Evolutionary conservation across 2,113 vertebrate species (phyloP), one percentile per base, ranked within the genome.

Genomic region (Apeltes quadracus): DNA sequence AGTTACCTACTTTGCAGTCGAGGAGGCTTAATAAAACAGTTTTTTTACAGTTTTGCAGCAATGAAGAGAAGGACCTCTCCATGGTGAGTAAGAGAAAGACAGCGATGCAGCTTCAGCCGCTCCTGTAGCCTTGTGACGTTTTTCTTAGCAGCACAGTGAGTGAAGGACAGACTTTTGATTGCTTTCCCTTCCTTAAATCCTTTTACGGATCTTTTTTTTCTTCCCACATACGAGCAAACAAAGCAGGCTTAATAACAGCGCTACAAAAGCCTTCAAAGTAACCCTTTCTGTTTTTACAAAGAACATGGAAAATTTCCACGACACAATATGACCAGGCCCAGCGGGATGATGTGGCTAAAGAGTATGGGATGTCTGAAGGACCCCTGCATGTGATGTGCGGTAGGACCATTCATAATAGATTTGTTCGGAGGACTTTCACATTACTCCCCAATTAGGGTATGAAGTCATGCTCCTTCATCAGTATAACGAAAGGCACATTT

Each of bases 361-460:
- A 74, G 76, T 76, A 61, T 16, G 53, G 48, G 64, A 59, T 67
- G 75, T 82, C 75, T 82, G 66, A 76, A 39, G 61, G 79, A 78
- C 75, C 85, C 74, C 81, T 70, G 62, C 43, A 36, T 91, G 75
- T 88, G 84, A 87, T 86, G 78, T 90, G 64, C 79, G 6, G 14
- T 63, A 39, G 29, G 78, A 89, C 81, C 91, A 85, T 91, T 79
- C 69, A 83, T 90, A 92, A 92, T 92, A 92, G 91, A 92, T 92
- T 92, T 88, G 86, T 82, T 91, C 86, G 85, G 90, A 91, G 70
- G 86, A 86, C 86, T 87, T 73, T 86, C 66, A 58, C 84, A 85
- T 90, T 87, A 73, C 83, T 63, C 84, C 66, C 58, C 85, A 89
- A 92, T 92, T 90, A 90, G 84, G 75, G 90, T 87, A 91, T 87